phyloP scores from a whole-genome alignment of 2,797 vertebrate genomes.

The Macropodus opercularis region DNA sequence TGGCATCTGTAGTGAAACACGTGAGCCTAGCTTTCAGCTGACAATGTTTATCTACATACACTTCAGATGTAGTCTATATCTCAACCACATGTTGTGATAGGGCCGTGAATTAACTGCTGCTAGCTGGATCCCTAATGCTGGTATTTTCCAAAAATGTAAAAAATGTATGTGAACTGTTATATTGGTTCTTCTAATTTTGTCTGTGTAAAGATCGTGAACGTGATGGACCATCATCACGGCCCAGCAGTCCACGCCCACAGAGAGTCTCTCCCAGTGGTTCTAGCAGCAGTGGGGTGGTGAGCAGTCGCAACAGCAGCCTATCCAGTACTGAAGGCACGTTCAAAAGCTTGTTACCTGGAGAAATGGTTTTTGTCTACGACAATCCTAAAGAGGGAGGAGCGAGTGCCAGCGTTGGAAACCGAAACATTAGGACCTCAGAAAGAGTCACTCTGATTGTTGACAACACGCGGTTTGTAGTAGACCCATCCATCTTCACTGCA shows the following conservation, averaged over 20 bases:
- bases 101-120: too few relatives aligned
- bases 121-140: too few relatives aligned
- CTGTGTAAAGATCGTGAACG: slow-evolving; percentile 86
- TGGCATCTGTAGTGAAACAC: too few relatives aligned
- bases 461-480: slow-evolving; percentile 97
- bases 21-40: too few relatives aligned
- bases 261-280: slow-evolving; percentile 93
- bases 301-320: slow-evolving; percentile 94
- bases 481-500: slow-evolving; percentile 97
- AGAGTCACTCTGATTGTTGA: slow-evolving; percentile 97
- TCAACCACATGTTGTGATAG: too few relatives aligned
- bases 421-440: slow-evolving; percentile 89
- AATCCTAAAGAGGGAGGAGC: slow-evolving; percentile 88
- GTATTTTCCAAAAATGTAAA: background rate
- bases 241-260: slow-evolving; percentile 94
- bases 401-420: slow-evolving; percentile 66
- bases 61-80: too few relatives aligned
- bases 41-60: too few relatives aligned
- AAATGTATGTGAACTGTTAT: background rate
- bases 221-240: slow-evolving; percentile 90
- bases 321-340: slow-evolving; percentile 93
- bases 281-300: slow-evolving; percentile 88
- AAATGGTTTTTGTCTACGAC: slow-evolving; percentile 98
- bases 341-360: slow-evolving; percentile 85
- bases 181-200: background rate